These are phyloP conservation scores for Aproaerema taeniolella DNA, from an alignment of 2,888 invertebrate genomes.

Conservation along the genomic window DNA sequence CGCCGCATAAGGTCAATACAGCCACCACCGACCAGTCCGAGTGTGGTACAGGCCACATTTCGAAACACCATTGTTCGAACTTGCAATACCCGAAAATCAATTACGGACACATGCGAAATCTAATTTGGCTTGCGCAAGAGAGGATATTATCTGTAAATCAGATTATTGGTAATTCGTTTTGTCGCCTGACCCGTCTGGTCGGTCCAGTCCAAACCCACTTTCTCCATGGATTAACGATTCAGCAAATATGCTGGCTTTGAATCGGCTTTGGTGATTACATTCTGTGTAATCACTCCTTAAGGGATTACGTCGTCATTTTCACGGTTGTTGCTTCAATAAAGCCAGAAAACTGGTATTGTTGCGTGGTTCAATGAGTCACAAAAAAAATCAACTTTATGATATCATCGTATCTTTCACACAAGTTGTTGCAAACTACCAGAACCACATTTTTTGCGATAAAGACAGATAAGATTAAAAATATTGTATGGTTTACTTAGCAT, in stretches of 20 bases:
- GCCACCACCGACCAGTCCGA: constrained; percentile 23
- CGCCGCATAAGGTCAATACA: constrained; percentile 72
- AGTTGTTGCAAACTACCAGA: background rate
- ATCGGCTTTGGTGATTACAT: constrained; percentile 15
- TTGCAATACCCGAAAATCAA: constrained; percentile 47
- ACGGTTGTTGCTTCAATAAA: background rate
- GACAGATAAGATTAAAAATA: constrained; percentile 3
- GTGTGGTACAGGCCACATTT: constrained; percentile 34
- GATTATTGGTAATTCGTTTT: constrained; percentile 40
- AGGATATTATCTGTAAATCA: constrained; percentile 44
- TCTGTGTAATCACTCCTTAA: no score
- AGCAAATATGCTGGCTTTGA: constrained; percentile 14
- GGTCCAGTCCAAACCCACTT: constrained; percentile 18
- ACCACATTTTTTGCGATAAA: constrained; percentile 15
- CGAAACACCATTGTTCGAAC: constrained; percentile 58
- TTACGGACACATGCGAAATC: constrained; percentile 53
- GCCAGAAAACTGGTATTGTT: constrained; percentile 15
- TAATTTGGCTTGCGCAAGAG: constrained; percentile 53
- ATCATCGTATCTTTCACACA: no score
- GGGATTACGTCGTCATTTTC: constrained; percentile 2
- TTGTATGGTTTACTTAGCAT: constrained; percentile 1
- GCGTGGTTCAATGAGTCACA: constrained; percentile 26
- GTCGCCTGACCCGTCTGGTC: constrained; percentile 25
- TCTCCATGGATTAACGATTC: constrained; percentile 16
- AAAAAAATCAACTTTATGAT: constrained; percentile 17